Base-by-base conservation (phyloP, 2,888 invertebrate genomes). In the Catocala sponsa region DNA sequence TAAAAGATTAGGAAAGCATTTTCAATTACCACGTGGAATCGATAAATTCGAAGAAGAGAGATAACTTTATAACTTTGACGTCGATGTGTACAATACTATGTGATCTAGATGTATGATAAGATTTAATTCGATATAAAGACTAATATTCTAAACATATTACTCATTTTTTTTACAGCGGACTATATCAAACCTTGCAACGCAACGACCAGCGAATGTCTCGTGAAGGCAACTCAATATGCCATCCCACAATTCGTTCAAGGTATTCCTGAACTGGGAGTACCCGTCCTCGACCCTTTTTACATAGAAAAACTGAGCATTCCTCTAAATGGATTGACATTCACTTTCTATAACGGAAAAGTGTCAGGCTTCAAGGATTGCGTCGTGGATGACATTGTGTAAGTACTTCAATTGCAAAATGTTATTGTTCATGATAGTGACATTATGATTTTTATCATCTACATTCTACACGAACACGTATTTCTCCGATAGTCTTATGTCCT, bases 211-310 rank as follows among this genome's bases (percentile, higher is more conserved):
- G 86, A 77, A 56, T 94, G 94, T 46, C 74, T 94, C 0, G 68
- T 91, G 1, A 86, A 86, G 72, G 67, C 94, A 1, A 90, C 92
- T 2, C 92, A 91, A 68, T 78, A 85, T 2, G 93, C 94, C 0
- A 79, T 94, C 0, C 92, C 92, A 6, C 79, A 85, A 0, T 94
- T 94, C 46, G 93, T 93, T 1, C 90, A 91, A 56, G 94, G 94
- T 0, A 79, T 89, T 0, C 90, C 91, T 0, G 55, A 85, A 5
- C 83, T 94, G 0, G 85, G 81, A 10, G 81, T 94, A 0, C 73
- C 84, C 0, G 12, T 76, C 1, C 54, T 94, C 43, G 94, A 94
- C 61, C 94, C 94, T 0, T 94, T 94, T 63, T 78, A 80, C 11
- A 90, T 94, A n/a, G 90, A 93, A 0, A 85, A 90, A 48, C 72